Evolutionary conservation across 2,113 vertebrate species (phyloP).

Genomic region (Plecotus auritus): DNA sequence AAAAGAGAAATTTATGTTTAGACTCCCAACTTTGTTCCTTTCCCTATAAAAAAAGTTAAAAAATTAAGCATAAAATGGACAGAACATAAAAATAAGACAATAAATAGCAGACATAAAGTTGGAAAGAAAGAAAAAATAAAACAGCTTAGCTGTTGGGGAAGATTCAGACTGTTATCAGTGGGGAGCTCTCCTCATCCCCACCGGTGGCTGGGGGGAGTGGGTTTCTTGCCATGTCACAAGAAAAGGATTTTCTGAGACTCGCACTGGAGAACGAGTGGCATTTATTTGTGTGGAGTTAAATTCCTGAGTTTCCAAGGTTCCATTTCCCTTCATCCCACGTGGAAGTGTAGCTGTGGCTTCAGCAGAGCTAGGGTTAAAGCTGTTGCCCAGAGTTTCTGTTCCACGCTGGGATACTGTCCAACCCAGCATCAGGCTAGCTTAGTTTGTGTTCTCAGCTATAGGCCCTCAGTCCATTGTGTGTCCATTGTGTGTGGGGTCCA

Average conservation of each 20-base stretch:
- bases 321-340: background rate
- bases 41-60: background rate
- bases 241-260: background rate
- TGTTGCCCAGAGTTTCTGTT: background rate
- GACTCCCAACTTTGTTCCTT: background rate
- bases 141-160: background rate
- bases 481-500: background rate
- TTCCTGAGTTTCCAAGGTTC: background rate
- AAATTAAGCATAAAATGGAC: background rate
- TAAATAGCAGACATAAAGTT: background rate
- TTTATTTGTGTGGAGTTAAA: background rate
- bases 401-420: background rate
- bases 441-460: background rate
- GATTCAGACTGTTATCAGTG: background rate
- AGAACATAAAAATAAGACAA: background rate
- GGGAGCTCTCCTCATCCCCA: background rate
- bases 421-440: background rate
- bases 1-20: background rate
- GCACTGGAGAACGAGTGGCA: background rate
- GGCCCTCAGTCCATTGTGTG: background rate
- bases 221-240: background rate
- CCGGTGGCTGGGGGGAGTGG: background rate
- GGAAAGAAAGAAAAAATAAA: constrained; percentile 29
- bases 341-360: background rate
- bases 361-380: background rate